phyloP scores from a whole-genome alignment of 2,888 invertebrate genomes.

The Eupithecia subfuscata region DNA sequence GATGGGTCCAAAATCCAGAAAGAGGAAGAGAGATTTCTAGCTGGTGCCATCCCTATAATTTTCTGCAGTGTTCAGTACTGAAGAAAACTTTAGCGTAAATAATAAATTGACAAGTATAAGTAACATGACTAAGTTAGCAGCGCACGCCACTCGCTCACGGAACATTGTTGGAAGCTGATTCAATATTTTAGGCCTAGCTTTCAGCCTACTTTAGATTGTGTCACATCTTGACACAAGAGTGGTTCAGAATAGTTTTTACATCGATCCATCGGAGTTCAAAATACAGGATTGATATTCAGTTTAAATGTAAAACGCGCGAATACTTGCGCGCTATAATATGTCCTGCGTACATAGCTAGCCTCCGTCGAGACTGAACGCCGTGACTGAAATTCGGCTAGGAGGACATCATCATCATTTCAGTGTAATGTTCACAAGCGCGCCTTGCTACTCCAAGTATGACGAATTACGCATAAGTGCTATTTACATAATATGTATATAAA shows the following conservation, averaged over 20 bases:
- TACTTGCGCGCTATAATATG: too few relatives aligned
- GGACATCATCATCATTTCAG: too few relatives aligned
- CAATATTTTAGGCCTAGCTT: constrained; percentile 29
- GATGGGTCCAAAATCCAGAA: not conserved
- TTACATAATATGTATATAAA: not conserved
- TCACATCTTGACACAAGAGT: not conserved
- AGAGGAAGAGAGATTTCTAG: not conserved
- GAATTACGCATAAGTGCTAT: not conserved
- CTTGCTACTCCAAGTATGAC: not conserved
- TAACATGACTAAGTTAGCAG: constrained; percentile 34
- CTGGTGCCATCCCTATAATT: constrained; percentile 33
- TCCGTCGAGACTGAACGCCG: too few relatives aligned
- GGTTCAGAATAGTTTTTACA: not conserved
- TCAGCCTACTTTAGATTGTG: constrained; percentile 18
- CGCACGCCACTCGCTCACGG: constrained; percentile 19
- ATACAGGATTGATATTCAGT: not conserved
- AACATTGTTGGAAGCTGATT: constrained; percentile 23
- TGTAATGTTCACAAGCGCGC: too few relatives aligned
- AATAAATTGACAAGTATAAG: constrained; percentile 36
- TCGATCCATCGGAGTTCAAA: not conserved
- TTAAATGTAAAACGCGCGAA: too few relatives aligned
- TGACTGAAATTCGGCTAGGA: not conserved
- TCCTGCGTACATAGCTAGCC: too few relatives aligned
- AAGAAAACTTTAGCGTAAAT: constrained; percentile 36
- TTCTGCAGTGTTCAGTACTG: constrained; percentile 18